phyloP scores from a whole-genome alignment of 2,797 vertebrate species.

The Mico argentatus region DNA sequence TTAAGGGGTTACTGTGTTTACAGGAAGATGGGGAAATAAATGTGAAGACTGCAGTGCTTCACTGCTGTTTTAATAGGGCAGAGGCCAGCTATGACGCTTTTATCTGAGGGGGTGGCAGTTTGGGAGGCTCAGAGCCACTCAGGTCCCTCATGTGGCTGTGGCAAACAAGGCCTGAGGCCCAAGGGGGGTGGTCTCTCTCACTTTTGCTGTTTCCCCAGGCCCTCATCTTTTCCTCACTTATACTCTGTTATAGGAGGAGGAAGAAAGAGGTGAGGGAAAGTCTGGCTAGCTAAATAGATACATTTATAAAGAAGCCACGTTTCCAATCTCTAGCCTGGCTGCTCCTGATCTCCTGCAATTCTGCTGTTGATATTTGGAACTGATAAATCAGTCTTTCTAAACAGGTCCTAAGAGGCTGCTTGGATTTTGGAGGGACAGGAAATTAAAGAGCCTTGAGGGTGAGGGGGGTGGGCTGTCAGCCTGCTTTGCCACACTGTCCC shows the following conservation, averaged over 20 bases:
- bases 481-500: neutral
- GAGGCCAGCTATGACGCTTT: neutral
- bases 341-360: neutral
- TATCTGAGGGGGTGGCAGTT: neutral
- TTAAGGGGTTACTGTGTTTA: slow-evolving; percentile 66
- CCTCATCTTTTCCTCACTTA: neutral
- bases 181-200: neutral
- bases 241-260: neutral
- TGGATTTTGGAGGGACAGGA: slow-evolving; percentile 55
- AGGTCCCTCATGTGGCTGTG: neutral
- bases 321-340: neutral
- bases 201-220: neutral
- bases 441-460: slow-evolving; percentile 56
- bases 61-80: slow-evolving; percentile 1
- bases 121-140: neutral
- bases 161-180: neutral
- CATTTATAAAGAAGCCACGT: slow-evolving; percentile 49
- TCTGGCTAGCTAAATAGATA: slow-evolving; percentile 35
- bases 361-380: neutral
- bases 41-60: neutral
- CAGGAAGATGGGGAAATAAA: slow-evolving; percentile 55
- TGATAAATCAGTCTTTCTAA: slow-evolving; percentile 56
- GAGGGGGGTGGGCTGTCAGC: neutral
- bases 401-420: slow-evolving; percentile 59
- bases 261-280: neutral